Percentiles rank a stretch among this genome's conserved stretches.
phyloP scores from a whole-genome alignment of 2,888 invertebrate genomes.

The Panzeria rudis region DNA sequence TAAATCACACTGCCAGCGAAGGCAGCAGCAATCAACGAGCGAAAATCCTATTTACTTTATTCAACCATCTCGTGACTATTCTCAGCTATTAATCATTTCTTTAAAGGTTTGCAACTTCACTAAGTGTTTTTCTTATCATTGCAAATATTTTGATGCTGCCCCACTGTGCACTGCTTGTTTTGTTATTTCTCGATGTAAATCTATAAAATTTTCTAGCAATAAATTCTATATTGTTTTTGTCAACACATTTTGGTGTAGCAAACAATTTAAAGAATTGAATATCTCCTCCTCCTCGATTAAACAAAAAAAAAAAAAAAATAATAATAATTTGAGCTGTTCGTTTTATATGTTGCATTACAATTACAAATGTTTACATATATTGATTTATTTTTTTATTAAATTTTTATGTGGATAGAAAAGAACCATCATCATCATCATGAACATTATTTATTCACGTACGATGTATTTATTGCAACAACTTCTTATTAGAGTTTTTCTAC shows the following conservation, averaged over 20 bases:
- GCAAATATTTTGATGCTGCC: no score
- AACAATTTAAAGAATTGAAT: not conserved
- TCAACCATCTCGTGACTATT: no score
- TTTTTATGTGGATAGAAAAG: not conserved
- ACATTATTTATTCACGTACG: conserved; percentile 4
- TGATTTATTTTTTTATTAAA: conserved; percentile 19
- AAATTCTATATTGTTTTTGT: not conserved
- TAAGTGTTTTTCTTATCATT: no score
- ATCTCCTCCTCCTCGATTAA: not conserved
- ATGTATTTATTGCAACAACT: conserved; percentile 17
- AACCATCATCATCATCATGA: conserved; percentile 12
- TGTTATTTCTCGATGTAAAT: not conserved
- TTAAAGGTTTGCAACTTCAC: no score
- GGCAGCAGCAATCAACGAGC: no score
- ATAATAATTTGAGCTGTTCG: not conserved
- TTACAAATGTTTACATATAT: conserved; percentile 46
- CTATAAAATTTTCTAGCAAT: not conserved
- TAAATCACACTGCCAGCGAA: no score
- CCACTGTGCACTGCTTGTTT: no score
- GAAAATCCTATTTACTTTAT: no score
- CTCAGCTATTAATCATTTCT: no score
- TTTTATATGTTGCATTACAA: conserved; percentile 17
- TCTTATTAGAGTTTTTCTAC: conserved; percentile 6
- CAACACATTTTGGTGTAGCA: not conserved
- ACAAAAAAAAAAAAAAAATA: not conserved